Conservation (phyloP, 2,888 invertebrate species). For the Nomada ruficornis region DNA sequence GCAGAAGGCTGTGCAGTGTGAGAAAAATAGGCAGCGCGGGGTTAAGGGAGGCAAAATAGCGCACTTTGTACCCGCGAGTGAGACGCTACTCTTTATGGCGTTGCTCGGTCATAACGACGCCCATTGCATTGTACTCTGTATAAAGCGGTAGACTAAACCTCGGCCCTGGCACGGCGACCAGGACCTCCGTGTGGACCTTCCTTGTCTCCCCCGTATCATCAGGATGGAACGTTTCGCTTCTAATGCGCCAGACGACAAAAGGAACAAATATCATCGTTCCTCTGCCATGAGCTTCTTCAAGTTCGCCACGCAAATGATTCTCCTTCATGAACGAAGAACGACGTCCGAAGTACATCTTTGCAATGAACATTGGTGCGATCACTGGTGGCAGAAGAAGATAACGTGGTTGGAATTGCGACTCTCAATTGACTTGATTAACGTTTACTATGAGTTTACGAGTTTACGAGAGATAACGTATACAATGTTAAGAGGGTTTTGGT, state of each 20-base stretch:
- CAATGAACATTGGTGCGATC: slow-evolving; percentile 38
- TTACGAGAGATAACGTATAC: too few species aligned
- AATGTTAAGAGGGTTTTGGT: too few species aligned
- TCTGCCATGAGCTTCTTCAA: slow-evolving; percentile 18
- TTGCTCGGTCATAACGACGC: slow-evolving; percentile 76
- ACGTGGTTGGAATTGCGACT: neutral
- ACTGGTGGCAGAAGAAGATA: neutral
- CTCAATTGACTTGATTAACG: slow-evolving; percentile 43
- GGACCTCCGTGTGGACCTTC: slow-evolving; percentile 35
- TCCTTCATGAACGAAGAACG: slow-evolving; percentile 20
- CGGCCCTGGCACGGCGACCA: slow-evolving; percentile 67
- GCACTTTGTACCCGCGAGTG: slow-evolving; percentile 75
- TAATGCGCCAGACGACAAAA: slow-evolving; percentile 73
- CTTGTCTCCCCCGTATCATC: slow-evolving; percentile 17
- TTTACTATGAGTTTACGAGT: too few species aligned
- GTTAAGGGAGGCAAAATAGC: slow-evolving; percentile 73
- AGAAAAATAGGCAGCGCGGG: slow-evolving; percentile 51
- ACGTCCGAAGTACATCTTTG: slow-evolving; percentile 33
- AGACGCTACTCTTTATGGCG: slow-evolving; percentile 76
- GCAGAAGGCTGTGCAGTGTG: slow-evolving; percentile 28
- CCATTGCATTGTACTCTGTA: slow-evolving; percentile 74
- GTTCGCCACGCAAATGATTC: slow-evolving; percentile 49
- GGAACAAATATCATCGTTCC: slow-evolving; percentile 71
- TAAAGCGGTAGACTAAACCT: slow-evolving; percentile 66
- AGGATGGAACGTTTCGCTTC: slow-evolving; percentile 25